phyloP scores from a whole-genome alignment of 2,797 vertebrate species.

The Microctenopoma stevenorrisi region DNA sequence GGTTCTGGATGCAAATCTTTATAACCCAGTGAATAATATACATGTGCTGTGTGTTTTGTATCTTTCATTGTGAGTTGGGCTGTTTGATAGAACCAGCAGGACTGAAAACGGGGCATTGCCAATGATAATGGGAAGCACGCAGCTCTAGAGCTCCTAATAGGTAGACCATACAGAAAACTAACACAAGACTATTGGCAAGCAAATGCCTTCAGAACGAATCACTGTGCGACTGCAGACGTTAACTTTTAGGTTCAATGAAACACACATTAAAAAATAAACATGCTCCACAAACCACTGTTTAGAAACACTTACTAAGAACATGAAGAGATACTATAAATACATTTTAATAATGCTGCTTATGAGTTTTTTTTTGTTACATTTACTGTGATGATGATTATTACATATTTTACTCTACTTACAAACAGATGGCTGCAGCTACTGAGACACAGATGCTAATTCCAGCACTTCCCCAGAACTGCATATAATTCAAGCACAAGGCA shows the following conservation, averaged over 20 bases:
- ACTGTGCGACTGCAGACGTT: not conserved
- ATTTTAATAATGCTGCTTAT: constrained; percentile 34
- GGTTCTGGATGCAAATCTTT: not conserved
- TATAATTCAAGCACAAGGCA: constrained; percentile 22
- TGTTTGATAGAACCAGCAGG: constrained; percentile 21
- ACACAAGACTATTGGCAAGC: constrained; percentile 17
- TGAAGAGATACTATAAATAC: constrained; percentile 1
- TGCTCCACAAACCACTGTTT: not conserved
- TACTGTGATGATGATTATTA: constrained; percentile 1
- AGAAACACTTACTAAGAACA: constrained; percentile 25
- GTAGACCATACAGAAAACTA: constrained; percentile 30
- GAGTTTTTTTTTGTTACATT: constrained; percentile 41
- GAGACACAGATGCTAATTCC: constrained; percentile 36
- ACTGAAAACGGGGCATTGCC: constrained; percentile 16
- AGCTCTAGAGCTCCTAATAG: constrained; percentile 36
- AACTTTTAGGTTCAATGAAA: constrained; percentile 2
- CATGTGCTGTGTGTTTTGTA: constrained; percentile 17
- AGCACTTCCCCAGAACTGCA: constrained; percentile 30
- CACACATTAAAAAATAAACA: constrained; percentile 2
- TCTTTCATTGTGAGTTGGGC: constrained; percentile 8
- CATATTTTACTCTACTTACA: constrained; percentile 22
- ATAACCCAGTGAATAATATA: not conserved
- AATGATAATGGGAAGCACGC: constrained; percentile 31
- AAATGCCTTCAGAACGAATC: constrained; percentile 8
- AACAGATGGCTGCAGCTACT: constrained; percentile 57